These are phyloP conservation scores for Corvus hawaiiensis DNA, from an alignment of 2,113 vertebrate genomes.

Conservation along the genomic window DNA sequence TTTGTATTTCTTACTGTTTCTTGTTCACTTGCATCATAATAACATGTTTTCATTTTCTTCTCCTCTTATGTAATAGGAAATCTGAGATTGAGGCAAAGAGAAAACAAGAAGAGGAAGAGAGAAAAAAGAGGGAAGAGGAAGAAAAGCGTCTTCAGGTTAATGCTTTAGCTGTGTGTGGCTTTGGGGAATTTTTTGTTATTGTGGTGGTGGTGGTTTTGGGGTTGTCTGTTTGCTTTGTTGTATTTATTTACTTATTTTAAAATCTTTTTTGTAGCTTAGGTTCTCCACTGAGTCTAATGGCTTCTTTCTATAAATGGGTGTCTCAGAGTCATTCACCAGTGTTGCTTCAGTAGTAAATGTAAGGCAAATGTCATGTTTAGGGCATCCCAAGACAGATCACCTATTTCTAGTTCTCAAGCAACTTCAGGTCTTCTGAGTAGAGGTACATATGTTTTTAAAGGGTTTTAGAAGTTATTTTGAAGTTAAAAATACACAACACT, in stretches of 20 bases:
- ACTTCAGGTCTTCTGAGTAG: not conserved
- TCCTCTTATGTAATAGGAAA: slow-evolving; percentile 75
- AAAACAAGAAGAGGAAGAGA: slow-evolving; percentile 91
- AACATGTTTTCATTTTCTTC: not conserved
- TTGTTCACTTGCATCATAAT: not conserved
- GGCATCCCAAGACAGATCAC: not conserved
- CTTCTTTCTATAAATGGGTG: not conserved
- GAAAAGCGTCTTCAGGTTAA: slow-evolving; percentile 87
- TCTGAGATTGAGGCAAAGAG: slow-evolving; percentile 93
- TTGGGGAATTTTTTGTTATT: not conserved
- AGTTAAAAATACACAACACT: not conserved
- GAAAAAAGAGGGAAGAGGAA: slow-evolving; percentile 91
- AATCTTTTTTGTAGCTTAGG: not conserved
- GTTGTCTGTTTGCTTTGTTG: not conserved
- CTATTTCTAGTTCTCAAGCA: not conserved
- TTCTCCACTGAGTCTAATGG: not conserved
- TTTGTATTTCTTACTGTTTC: not conserved
- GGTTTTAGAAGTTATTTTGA: not conserved
- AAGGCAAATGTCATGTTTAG: not conserved
- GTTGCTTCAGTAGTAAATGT: not conserved
- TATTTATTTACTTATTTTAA: not conserved
- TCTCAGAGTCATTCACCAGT: not conserved
- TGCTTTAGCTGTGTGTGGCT: not conserved
- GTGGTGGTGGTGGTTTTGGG: not conserved
- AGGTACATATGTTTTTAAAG: not conserved